A percentile compares a stretch with the other conserved stretches of the same genome.
Evolutionary conservation across 1,140 invertebrate genomes (phyloP).

Genomic region (Acromyrmex heyeri): DNA sequence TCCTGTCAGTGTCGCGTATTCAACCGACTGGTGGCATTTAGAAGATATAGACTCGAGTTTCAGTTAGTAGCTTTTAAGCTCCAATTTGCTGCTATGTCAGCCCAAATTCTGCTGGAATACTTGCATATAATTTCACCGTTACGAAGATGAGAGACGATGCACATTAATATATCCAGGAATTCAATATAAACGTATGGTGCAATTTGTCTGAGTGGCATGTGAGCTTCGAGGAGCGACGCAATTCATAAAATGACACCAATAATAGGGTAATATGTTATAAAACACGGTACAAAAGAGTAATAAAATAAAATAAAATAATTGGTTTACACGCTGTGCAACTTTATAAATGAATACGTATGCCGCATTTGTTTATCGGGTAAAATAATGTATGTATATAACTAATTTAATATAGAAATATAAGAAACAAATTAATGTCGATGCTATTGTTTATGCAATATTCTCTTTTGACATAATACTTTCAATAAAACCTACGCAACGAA

Average conservation of each 20-base stretch:
- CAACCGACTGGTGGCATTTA: constrained; percentile 9
- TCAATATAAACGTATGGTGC: background rate
- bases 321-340: background rate
- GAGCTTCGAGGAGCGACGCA: background rate
- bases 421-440: background rate
- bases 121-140: constrained; percentile 45
- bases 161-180: constrained; percentile 4
- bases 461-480: constrained; percentile 10
- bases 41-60: constrained; percentile 35
- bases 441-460: background rate
- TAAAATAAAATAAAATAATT: background rate
- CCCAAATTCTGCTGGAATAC: constrained; percentile 23
- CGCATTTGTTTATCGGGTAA: background rate
- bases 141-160: constrained; percentile 25
- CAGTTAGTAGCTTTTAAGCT: constrained; percentile 48
- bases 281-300: background rate
- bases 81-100: constrained; percentile 52
- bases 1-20: constrained; percentile 31
- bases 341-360: background rate
- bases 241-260: constrained; percentile 1
- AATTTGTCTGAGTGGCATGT: constrained; percentile 15
- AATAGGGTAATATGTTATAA: background rate
- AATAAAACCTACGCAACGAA: background rate
- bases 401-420: background rate
- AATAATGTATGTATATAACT: background rate